These are phyloP conservation scores for Apodemia duryi DNA, from an alignment of 2,888 invertebrate species.

Conservation along the genomic window DNA sequence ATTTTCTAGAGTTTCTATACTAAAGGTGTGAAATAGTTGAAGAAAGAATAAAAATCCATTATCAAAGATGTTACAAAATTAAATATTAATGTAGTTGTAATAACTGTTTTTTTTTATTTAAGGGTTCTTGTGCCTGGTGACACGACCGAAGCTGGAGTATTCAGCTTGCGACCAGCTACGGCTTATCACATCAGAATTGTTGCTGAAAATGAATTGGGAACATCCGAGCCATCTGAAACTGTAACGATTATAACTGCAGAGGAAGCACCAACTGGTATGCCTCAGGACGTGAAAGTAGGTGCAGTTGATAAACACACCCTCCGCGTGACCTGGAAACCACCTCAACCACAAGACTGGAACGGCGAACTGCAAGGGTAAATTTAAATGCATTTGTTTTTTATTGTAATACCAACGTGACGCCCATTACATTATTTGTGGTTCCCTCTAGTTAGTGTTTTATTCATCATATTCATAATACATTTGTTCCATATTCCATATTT, in stretches of 20 bases:
- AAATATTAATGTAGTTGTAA: too few species aligned
- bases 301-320: slow-evolving; percentile 92
- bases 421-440: too few species aligned
- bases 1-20: too few species aligned
- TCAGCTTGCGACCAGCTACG: slow-evolving; percentile 92
- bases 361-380: slow-evolving; percentile 86
- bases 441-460: too few species aligned
- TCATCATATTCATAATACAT: too few species aligned
- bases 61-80: too few species aligned
- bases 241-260: slow-evolving; percentile 97
- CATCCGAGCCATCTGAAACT: slow-evolving; percentile 94
- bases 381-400: not conserved
- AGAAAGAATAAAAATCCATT: too few species aligned
- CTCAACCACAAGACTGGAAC: slow-evolving; percentile 93
- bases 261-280: slow-evolving; percentile 92
- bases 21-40: too few species aligned
- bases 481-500: too few species aligned
- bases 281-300: slow-evolving; percentile 90
- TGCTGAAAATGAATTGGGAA: slow-evolving; percentile 95
- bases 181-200: slow-evolving; percentile 95
- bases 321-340: slow-evolving; percentile 94
- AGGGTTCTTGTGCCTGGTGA: slow-evolving; percentile 93
- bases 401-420: not conserved
- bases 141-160: slow-evolving; percentile 92
- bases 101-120: slow-evolving; percentile 20